Percentiles rank a stretch among this genome's conserved stretches.
phyloP scores from a whole-genome alignment of 1,140 invertebrate species.

The Gonioctena quinquepunctata region DNA sequence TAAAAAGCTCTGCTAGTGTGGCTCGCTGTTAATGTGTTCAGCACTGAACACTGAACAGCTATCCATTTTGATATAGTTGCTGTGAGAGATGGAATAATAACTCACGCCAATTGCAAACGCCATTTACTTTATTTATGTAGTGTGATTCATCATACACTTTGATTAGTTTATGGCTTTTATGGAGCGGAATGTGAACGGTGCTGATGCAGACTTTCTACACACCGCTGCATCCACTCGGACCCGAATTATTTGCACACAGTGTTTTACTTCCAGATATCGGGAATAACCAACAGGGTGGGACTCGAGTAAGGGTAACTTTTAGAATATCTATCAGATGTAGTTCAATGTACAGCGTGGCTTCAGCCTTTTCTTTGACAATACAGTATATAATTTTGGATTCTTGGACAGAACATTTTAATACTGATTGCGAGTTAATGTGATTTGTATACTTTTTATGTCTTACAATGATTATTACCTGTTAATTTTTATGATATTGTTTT shows the following conservation, averaged over 20 bases:
- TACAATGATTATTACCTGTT: no score
- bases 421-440: no score
- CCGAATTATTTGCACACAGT: neutral
- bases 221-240: slow-evolving; percentile 12
- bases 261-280: neutral
- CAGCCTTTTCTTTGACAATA: no score
- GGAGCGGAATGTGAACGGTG: slow-evolving; percentile 56
- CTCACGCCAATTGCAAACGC: slow-evolving; percentile 58
- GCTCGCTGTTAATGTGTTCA: slow-evolving; percentile 39
- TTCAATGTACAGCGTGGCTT: no score
- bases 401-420: no score
- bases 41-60: slow-evolving; percentile 33
- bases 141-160: slow-evolving; percentile 58
- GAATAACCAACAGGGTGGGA: neutral
- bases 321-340: no score
- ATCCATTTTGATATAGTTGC: slow-evolving; percentile 56
- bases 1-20: slow-evolving; percentile 34
- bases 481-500: no score
- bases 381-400: no score
- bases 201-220: slow-evolving; percentile 49
- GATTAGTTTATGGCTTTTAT: slow-evolving; percentile 60
- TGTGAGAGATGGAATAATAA: slow-evolving; percentile 57
- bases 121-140: slow-evolving; percentile 59
- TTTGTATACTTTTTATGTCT: no score
- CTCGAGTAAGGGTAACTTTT: no score